Evolutionary conservation across 2,113 vertebrate species (phyloP), one percentile per base, ranked within the genome.

Genomic region (Anarhynchus alexandrinus): DNA sequence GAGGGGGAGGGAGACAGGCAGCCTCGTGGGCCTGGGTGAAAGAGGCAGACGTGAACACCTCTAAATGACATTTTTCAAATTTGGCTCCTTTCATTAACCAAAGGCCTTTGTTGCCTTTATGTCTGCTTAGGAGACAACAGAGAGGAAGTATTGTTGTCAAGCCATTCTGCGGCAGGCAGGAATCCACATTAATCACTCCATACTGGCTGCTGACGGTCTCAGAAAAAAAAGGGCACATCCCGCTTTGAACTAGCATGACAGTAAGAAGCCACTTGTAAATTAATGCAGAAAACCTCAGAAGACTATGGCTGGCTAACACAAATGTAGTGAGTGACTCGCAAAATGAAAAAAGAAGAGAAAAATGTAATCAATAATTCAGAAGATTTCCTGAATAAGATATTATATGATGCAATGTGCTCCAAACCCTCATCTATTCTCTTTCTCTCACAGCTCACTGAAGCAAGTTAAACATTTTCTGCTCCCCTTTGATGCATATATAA

Each of bases 51-150:
- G 10, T 79, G 89, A 89, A 72, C 26, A 61, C 22, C 58, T 85
- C 73, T 85, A 85, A 87, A 34, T 82, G 54, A 77, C 49, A 36
- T 47, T 47, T 45, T 61, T 40, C 87, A 34, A 89, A 80, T 90
- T 55, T 77, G n/a, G 32, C 19, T 87, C 38, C 57, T 70, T 70
- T 94, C 83, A 80, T 95, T 96, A 94, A 57, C 20, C 81, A 54
- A 66, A 95, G 77, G 65, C 29, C 80, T 91, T 94, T 88, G 34
- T 70, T 93, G 67, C 61, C 74, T 90, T 93, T 88, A 32, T 70
- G 38, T 25, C n/a, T 82, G 61, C 71, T 78, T 80, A 55, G 71
- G 36, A 93, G 59, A 45, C 32, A 69, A 47, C 27, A 73, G 67
- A 73, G 55, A 73, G 22, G 55, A 90, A 42, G 30, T 64, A 47